These are phyloP conservation scores for Gymnothorax reevesii DNA, from an alignment of 2,797 vertebrate genomes.

Conservation along the genomic window DNA sequence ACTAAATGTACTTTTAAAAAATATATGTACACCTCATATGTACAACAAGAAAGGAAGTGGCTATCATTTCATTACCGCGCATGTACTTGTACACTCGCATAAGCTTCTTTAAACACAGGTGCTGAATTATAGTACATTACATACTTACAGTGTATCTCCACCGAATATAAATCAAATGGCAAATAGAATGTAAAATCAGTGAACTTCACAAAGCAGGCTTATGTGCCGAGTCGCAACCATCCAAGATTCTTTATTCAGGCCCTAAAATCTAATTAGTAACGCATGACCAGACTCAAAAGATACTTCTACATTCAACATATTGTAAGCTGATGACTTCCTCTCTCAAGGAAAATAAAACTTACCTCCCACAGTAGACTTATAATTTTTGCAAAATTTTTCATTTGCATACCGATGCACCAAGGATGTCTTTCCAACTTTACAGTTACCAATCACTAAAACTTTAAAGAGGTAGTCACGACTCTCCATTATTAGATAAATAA, in stretches of 20 bases:
- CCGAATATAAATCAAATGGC: too few species aligned
- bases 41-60: too few species aligned
- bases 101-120: not conserved
- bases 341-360: constrained; percentile 14
- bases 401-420: constrained; percentile 80
- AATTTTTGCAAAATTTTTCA: constrained; percentile 79
- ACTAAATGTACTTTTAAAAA: too few species aligned
- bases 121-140: not conserved
- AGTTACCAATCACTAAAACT: constrained; percentile 82
- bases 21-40: not conserved
- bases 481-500: not conserved
- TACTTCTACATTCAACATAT: not conserved
- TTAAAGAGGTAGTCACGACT: constrained; percentile 77
- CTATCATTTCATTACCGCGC: not conserved
- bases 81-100: not conserved
- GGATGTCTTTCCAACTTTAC: constrained; percentile 82
- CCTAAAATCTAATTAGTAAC: not conserved
- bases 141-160: not conserved
- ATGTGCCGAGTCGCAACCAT: too few species aligned
- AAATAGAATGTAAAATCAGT: not conserved
- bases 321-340: constrained; percentile 25
- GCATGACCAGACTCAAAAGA: not conserved
- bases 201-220: not conserved
- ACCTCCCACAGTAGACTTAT: constrained; percentile 87
- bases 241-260: not conserved